Evolutionary conservation across 2,888 invertebrate species (phyloP), one percentile per base, ranked within the genome.

Genomic region (Pristionchus mayeri): DNA sequence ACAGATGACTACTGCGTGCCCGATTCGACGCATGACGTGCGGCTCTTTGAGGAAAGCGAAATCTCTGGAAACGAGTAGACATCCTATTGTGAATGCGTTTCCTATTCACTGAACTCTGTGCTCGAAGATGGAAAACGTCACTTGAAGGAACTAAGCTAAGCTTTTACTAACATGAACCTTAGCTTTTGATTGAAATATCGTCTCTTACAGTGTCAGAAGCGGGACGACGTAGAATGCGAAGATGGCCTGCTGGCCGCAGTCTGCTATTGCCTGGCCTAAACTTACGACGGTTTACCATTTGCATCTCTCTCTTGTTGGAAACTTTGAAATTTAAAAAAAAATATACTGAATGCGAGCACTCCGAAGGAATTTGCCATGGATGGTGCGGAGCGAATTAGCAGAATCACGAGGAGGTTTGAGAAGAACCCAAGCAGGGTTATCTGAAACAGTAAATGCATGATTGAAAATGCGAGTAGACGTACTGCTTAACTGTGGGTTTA

Each of bases 201-300:
- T n/a, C 13, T 24, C 57, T 63, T 21, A 63, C 63, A 63, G 7
- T 18, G 34, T 34, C 18, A 63, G 11, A 11, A 37, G 18, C 1
- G 71, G 71, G 0, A 44, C 71, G 1, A 71, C 71, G 11, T 71
- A 71, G 71, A 71, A 71, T 0, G 71, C 40, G 71, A 71, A 71
- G 2, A 71, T 71, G 2, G 71, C 71, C 44, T 71, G 71, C 11
- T 71, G 71, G 0, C 71, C 71, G 24, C 40, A 71, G 18, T 71
- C 71, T 0, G 71, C 71, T 1, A 71, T 71, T 40, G 71, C 71
- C 24, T 71, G 71, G n/a, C n/a, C n/a, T n/a, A n/a, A n/a, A n/a
- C n/a, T n/a, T n/a, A n/a, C n/a, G n/a, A n/a, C n/a, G n/a, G n/a
- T n/a, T n/a, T n/a, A n/a, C n/a, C n/a, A n/a, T n/a, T n/a, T n/a